phyloP scores from a whole-genome alignment of 1,140 invertebrate species.

The Zaprionus tsacasi region DNA sequence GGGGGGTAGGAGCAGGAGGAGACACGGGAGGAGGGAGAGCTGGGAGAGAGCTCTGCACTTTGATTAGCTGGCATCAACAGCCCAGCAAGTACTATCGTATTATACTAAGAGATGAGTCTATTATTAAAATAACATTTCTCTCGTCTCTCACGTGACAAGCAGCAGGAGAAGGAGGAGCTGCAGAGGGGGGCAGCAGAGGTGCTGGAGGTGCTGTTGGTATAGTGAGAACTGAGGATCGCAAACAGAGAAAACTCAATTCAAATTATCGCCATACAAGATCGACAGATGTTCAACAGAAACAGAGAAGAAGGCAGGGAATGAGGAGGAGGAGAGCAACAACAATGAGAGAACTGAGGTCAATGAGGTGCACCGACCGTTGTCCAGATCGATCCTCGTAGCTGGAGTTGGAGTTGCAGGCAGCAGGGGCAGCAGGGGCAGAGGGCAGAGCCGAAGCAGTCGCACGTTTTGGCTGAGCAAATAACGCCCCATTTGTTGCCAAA shows the following conservation, averaged over 20 bases:
- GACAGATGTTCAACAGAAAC: slow-evolving; percentile 76
- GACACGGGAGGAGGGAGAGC: background rate
- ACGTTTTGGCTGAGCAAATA: slow-evolving; percentile 81
- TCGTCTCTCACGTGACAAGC: slow-evolving; percentile 28
- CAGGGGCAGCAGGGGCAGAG: slow-evolving; percentile 28
- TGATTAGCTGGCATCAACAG: slow-evolving; percentile 52
- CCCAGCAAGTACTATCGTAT: background rate
- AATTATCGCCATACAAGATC: slow-evolving; percentile 81
- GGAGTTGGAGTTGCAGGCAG: slow-evolving; percentile 25
- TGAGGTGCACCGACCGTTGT: slow-evolving; percentile 71
- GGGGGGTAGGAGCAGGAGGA: background rate
- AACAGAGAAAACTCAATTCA: slow-evolving; percentile 79
- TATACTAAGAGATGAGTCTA: slow-evolving; percentile 42
- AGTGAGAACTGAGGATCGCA: slow-evolving; percentile 54
- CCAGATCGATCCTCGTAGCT: slow-evolving; percentile 59
- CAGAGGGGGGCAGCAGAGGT: background rate
- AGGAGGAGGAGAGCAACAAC: slow-evolving; percentile 24
- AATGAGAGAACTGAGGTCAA: slow-evolving; percentile 42
- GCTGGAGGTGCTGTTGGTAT: background rate
- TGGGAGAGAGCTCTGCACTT: slow-evolving; percentile 61
- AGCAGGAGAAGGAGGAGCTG: background rate
- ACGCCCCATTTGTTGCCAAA: slow-evolving; percentile 67
- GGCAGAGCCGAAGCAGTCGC: slow-evolving; percentile 66
- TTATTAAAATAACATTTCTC: slow-evolving; percentile 55
- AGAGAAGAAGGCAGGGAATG: slow-evolving; percentile 2